Base-by-base conservation (phyloP, 2,888 invertebrate genomes). In the Epinotia brunnichana region DNA sequence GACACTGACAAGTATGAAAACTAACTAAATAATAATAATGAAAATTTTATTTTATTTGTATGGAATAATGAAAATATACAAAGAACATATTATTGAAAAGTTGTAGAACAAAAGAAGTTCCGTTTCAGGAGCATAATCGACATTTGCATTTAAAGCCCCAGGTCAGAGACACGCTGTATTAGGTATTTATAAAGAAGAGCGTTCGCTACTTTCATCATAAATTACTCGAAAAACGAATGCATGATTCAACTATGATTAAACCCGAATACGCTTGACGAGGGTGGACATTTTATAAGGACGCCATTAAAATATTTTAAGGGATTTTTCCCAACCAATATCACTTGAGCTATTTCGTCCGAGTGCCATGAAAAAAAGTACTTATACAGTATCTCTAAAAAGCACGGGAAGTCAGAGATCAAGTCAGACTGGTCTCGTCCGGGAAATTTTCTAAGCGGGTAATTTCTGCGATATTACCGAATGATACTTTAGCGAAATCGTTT, bases 261-360 rank as follows among this genome's bases (percentile, higher is more conserved):
- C 68, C 62, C 48, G 39, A 57, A 73, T 41, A 41, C 68, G 48
- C 48, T 29, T 73, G 73, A 73, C 73, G 69, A 73, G 73, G 73
- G 73, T 73, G 54, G 73, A 73, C 73, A 41, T 69, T 59, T 73
- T 62, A 57, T 60, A 68, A 73, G 62, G 41, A 39, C 39, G 29
- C 57, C 63, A 69, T 73, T 73, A 68, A 72, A 71, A 71, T 68
- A 69, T 69, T 59, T 69, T 39, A 41, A 69, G 57, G 19, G 48
- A n/a, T 56, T 57, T 29, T 39, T 13, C 5, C 44, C 48, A 35
- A 10, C 67, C 10, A 68, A 21, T 17, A 17, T 48, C 56, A 48
- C 35, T 35, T 39, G 56, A 68, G 9, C 60, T 44, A 7, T 66
- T 51, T 24, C 41, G 19, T n/a, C 19, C 7, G 15, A 9, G 2